These are phyloP conservation scores for Porites lutea DNA, from an alignment of 64 coral and sea anemone species.

Conservation along the genomic window DNA sequence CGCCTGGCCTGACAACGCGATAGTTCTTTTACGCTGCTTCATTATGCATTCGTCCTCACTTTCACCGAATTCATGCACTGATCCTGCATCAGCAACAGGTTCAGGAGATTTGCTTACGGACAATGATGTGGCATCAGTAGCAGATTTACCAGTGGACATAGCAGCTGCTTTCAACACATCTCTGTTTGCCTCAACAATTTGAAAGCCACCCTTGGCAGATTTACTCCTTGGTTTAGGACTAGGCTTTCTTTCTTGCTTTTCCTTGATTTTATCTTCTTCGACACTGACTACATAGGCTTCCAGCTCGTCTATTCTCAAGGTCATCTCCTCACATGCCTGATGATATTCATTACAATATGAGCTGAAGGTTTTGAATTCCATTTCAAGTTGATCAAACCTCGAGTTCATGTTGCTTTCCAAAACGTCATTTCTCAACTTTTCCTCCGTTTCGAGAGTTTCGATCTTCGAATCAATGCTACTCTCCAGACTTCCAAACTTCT, in stretches of 20 bases:
- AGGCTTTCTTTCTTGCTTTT: background rate
- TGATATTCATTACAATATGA: background rate
- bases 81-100: background rate
- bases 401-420: background rate
- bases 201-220: background rate
- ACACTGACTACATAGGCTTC: slow-evolving; percentile 8
- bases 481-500: slow-evolving; percentile 31
- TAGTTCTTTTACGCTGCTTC: slow-evolving; percentile 10
- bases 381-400: slow-evolving; percentile 23
- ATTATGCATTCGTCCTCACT: background rate
- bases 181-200: background rate
- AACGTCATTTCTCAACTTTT: background rate
- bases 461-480: background rate
- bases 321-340: background rate
- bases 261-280: slow-evolving; percentile 23
- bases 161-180: background rate
- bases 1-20: slow-evolving; percentile 23
- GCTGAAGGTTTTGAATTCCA: background rate
- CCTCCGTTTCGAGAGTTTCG: slow-evolving; percentile 25
- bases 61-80: background rate
- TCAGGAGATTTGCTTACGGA: too few species aligned
- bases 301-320: background rate
- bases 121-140: background rate
- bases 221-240: background rate
- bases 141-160: background rate